Base-by-base conservation (phyloP, 2,888 invertebrate genomes). In the Lycaena phlaeas region DNA sequence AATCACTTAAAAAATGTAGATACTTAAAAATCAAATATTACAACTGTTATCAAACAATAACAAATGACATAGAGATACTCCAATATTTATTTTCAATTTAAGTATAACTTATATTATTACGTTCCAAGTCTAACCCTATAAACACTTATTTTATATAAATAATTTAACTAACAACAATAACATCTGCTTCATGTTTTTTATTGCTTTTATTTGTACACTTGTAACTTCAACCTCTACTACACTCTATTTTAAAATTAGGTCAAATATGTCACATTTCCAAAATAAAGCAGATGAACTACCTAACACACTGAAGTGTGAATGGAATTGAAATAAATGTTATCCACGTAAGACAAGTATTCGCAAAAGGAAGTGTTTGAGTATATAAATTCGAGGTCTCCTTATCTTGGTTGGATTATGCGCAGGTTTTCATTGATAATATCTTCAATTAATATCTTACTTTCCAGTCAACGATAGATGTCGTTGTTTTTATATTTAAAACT, bases 351-450 rank as follows among this genome's bases (percentile, higher is more conserved):
- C 22, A 22, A 22, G 22, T 22, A 22, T 22, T 22, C 22, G 7
- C 9, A 22, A 5, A 22, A 22, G 22, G 22, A 22, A 22, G 22
- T 22, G 6, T 6, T n/a, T 7, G 9, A 7, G 9, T 15, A 6
- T 12, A 12, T n/a, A 11, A 6, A 22, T 12, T 27, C 11, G 5
- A 12, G 30, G 26, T 9, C 11, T 30, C 31, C 25, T 10, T 10
- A 12, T 1, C 22, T 17, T 31, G n/a, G 15, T 40, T 9, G 26
- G 11, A 17, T 40, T 17, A 40, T 40, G 40, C 40, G 26, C 31
- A 26, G 17, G 27, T 12, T n/a, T 40, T 17, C 14, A 26, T 31
- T 31, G 14, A 15, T n/a, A n/a, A n/a, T 12, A 5, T 14, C 9
- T 22, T 11, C 7, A 12, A 4, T 2, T n/a, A 29, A n/a, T 10